These are phyloP conservation scores for Oryzias woworae DNA, from an alignment of 2,113 vertebrate genomes.

Conservation along the genomic window DNA sequence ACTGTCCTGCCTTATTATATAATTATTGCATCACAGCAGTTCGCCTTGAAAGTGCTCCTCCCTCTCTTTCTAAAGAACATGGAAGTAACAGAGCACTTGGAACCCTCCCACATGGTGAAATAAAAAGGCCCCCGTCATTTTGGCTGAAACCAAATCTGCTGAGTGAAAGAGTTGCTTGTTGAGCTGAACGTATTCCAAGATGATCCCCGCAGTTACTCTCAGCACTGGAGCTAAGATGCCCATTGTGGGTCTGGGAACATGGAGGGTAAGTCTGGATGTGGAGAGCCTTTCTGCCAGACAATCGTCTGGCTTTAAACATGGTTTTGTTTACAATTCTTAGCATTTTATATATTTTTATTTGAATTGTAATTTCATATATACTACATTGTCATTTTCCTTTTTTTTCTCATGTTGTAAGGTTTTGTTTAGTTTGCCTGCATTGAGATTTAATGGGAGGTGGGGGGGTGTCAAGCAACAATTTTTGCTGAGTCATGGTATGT, in stretches of 20 bases:
- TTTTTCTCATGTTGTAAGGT: no score
- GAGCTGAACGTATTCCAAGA: slow-evolving; percentile 6
- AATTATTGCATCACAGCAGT: background rate
- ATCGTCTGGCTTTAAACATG: background rate
- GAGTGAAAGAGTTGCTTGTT: background rate
- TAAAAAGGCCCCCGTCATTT: background rate
- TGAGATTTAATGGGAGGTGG: no score
- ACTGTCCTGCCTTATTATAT: background rate
- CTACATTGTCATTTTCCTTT: background rate
- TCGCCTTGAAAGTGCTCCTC: background rate
- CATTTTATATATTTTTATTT: background rate
- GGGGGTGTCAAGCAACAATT: no score
- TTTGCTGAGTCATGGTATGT: no score
- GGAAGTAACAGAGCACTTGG: background rate
- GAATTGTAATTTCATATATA: background rate
- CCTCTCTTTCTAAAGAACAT: background rate
- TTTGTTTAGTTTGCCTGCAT: no score
- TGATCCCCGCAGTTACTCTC: slow-evolving; percentile 60
- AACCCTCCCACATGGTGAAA: background rate
- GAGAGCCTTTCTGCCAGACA: background rate
- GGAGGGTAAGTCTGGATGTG: slow-evolving; percentile 58
- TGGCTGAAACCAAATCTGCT: background rate
- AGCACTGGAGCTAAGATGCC: slow-evolving; percentile 70
- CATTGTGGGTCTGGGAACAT: slow-evolving; percentile 72
- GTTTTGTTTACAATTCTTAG: no score